Evolutionary conservation across 92 coral and sea anemone species (phyloP).

Genomic region (Zoanthus gigantus): DNA sequence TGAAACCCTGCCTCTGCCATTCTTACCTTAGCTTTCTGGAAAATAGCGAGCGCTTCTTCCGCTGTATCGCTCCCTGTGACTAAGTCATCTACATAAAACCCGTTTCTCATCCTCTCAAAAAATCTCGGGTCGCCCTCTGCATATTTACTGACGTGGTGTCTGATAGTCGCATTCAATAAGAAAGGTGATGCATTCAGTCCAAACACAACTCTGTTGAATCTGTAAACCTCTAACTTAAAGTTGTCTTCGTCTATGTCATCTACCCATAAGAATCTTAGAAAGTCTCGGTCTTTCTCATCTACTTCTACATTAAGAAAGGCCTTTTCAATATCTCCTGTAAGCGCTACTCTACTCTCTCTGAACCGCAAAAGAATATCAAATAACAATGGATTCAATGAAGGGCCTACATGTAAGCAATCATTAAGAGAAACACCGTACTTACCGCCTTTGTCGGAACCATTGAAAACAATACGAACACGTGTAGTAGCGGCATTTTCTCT

Average conservation of each 20-base stretch:
- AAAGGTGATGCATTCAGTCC: slow-evolving; percentile 62
- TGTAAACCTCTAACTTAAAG: slow-evolving; percentile 14
- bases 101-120: slow-evolving; percentile 27
- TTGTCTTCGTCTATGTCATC: slow-evolving; percentile 48
- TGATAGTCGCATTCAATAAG: slow-evolving; percentile 56
- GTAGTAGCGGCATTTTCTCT: slow-evolving; percentile 32
- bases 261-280: slow-evolving; percentile 59
- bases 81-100: slow-evolving; percentile 60
- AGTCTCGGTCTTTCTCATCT: slow-evolving; percentile 47
- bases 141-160: slow-evolving; percentile 45
- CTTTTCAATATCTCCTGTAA: slow-evolving; percentile 61
- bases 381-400: slow-evolving; percentile 29
- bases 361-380: slow-evolving; percentile 30
- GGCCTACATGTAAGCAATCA: slow-evolving; percentile 38
- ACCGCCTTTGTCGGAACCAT: not conserved
- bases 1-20: slow-evolving; percentile 54
- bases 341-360: slow-evolving; percentile 47
- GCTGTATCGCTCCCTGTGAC: slow-evolving; percentile 36
- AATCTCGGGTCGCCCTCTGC: slow-evolving; percentile 47
- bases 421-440: slow-evolving; percentile 29
- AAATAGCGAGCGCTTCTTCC: slow-evolving; percentile 10
- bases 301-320: slow-evolving; percentile 57
- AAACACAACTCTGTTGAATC: slow-evolving; percentile 65
- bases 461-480: slow-evolving; percentile 10
- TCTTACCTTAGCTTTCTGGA: slow-evolving; percentile 56